Evolutionary conservation across 2,888 invertebrate species (phyloP), one percentile per base, ranked within the genome.

Genomic region (Mythimna pallens): DNA sequence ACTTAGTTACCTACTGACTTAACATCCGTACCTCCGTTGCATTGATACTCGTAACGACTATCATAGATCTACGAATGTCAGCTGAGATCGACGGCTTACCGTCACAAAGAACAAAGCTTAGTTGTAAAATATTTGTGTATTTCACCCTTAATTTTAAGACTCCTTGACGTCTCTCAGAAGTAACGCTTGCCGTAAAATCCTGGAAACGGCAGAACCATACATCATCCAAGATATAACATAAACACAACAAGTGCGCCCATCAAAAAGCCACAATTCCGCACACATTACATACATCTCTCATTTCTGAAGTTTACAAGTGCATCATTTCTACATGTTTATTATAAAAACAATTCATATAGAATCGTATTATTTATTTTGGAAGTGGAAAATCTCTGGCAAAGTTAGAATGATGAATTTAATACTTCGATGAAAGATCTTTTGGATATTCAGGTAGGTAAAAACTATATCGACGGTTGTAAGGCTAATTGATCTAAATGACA

Each of bases 321-420:
- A 83, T 74, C 9, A 74, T 70, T 70, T 83, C 57, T n/a, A 14
- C 30, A 7, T 78, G 79, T 80, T 72, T 78, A 78, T 82, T 20
- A 65, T 82, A 68, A 80, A 65, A 82, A 65, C 36, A 55, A 61
- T 61, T 70, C 40, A 40, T 43, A 20, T 62, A 20, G 57, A 43
- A 52, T 59, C 12, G 54, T 61, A 20, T 47, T 22, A 57, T 36
- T 63, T 63, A 14, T 43, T 63, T 59, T 63, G 8, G n/a, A 43
- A 71, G 58, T 59, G 40, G 59, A n/a, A 20, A 59, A 59, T 4
- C 12, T 59, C 7, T 22, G 14, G 3, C 4, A 14, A 12, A 9
- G 22, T 22, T 61, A 40, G 36, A 36, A 65, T 36, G 34, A 36
- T 30, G 20, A 58, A 30, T n/a, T n/a, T n/a, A 20, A 10, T 9